Percentiles rank a stretch among this genome's conserved stretches.
Evolutionary conservation across 2,797 vertebrate species (phyloP).

Genomic region (Centroberyx gerrardi): DNA sequence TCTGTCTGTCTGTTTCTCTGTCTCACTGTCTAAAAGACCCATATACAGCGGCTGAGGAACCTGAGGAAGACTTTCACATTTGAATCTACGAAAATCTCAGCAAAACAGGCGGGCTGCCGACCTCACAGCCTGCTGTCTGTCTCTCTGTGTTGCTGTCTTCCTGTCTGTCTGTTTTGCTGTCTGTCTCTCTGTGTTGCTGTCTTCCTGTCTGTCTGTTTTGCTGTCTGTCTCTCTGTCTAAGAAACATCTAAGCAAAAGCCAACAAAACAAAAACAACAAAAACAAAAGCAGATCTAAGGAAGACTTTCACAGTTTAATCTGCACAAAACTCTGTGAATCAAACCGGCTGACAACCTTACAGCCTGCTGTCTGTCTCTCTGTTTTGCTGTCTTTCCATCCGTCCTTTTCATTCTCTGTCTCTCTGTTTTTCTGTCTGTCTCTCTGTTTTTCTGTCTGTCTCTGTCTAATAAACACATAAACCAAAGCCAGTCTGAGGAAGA

Average conservation of each 20-base stretch:
- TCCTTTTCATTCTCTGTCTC: constrained; percentile 5
- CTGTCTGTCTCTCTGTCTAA: too few species aligned
- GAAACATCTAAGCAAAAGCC: too few species aligned
- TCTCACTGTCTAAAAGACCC: background rate
- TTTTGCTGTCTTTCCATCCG: constrained; percentile 9
- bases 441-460: constrained; percentile 8
- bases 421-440: background rate
- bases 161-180: too few species aligned
- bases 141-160: too few species aligned
- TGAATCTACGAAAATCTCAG: too few species aligned
- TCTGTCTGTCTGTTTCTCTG: background rate
- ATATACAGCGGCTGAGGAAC: too few species aligned
- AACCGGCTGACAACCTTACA: background rate
- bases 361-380: constrained; percentile 4
- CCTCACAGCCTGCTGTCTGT: too few species aligned
- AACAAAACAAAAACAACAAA: too few species aligned
- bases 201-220: too few species aligned
- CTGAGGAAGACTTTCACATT: background rate
- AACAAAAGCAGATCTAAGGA: constrained; percentile 64
- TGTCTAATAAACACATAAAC: background rate
- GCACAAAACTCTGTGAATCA: constrained; percentile 34
- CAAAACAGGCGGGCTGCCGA: too few species aligned
- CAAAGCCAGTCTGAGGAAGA: background rate
- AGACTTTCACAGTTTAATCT: constrained; percentile 68
- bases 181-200: too few species aligned